phyloP scores from a whole-genome alignment of 2,113 vertebrate species.

The Aphyosemion australe region DNA sequence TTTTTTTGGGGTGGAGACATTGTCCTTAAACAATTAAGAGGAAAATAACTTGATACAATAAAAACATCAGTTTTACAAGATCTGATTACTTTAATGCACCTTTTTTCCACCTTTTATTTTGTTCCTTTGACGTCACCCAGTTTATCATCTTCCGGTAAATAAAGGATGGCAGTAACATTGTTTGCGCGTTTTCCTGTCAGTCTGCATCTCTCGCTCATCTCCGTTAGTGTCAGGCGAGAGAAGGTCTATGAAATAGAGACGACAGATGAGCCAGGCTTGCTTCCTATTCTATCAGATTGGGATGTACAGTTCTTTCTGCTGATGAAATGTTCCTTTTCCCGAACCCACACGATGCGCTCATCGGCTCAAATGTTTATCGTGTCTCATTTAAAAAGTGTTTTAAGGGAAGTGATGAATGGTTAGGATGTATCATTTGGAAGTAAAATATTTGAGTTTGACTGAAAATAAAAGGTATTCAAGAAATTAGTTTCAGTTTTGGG shows the following conservation, averaged over 20 bases:
- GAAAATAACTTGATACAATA: background rate
- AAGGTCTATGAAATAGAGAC: constrained; percentile 32
- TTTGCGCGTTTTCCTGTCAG: background rate
- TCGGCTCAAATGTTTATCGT: too few relatives aligned
- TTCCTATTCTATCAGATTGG: constrained; percentile 26
- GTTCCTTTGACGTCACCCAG: background rate
- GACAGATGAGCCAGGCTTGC: constrained; percentile 40
- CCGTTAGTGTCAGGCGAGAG: constrained; percentile 12
- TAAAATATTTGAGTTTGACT: too few relatives aligned
- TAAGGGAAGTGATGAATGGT: too few relatives aligned
- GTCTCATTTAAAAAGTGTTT: too few relatives aligned
- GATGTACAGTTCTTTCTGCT: constrained; percentile 15
- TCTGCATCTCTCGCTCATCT: background rate
- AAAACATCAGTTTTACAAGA: background rate
- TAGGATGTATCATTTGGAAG: too few relatives aligned
- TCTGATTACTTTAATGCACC: background rate
- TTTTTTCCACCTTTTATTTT: background rate
- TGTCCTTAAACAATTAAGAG: background rate
- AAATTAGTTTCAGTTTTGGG: too few relatives aligned
- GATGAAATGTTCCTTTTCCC: constrained; percentile 31
- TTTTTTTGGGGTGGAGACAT: background rate
- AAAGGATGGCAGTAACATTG: constrained; percentile 6
- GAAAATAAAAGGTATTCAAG: too few relatives aligned
- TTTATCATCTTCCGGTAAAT: constrained; percentile 6
- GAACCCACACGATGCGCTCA: background rate